Base-by-base conservation (phyloP, 2,113 vertebrate genomes). In the Pipa parva region DNA sequence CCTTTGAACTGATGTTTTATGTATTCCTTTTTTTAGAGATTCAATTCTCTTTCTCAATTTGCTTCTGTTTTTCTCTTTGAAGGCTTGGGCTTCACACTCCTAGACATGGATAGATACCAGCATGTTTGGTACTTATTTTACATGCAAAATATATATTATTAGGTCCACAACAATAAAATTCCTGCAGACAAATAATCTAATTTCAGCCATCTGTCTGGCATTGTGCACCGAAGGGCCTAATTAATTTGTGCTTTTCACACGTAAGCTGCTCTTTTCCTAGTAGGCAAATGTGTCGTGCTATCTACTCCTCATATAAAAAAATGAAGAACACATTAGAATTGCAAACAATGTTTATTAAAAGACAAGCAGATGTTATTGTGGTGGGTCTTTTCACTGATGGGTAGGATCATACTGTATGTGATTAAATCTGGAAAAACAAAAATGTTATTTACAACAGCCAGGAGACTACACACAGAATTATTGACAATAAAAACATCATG, bases 221-320 rank as follows among this genome's bases (percentile, higher is more conserved):
- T 49, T 61, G 54, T 61, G 58, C 57, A 70, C 57, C 49, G 33
- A 54, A 70, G 66, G 66, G 66, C 66, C 58, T 70, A 61, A 61
- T 70, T 70, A 70, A 70, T 70, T 70, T 61, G 57, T 70, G 66
- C 48, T 70, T 61, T 70, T 70, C 57, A 70, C 59, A 70, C 39
- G 57, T 61, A 54, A 61, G 57, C 58, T 61, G 33, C 58, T 69
- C 66, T 52, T 69, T 52, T 61, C 66, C 66, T 70, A 51, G 54
- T 57, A 60, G 66, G 58, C 66, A 70, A 48, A 60, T 70, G 58
- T 39, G 58, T 60, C 49, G 45, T 70, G 66, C 57, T 51, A 61
- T 70, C 46, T 60, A 61, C 52, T 70, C 66, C 37, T 42, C 66
- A 51, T 28, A 52, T 58, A 42, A 49, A 54, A 70, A 70, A 61